Conservation (phyloP, 2,888 invertebrate species). For the Drosophila subsilvestris region DNA sequence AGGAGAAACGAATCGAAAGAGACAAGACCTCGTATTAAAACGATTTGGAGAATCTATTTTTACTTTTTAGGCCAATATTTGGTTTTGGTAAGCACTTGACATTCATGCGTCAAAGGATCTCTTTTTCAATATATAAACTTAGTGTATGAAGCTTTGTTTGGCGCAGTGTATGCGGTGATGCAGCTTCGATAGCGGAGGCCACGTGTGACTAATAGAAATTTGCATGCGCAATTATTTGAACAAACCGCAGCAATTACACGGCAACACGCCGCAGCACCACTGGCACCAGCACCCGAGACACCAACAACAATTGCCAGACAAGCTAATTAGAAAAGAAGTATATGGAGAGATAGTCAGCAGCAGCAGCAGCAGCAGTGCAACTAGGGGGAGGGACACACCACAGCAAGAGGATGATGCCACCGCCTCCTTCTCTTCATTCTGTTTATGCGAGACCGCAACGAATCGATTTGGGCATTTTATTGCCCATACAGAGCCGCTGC, state of each 20-base stretch:
- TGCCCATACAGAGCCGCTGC: slow-evolving; percentile 54
- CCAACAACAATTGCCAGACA: slow-evolving; percentile 49
- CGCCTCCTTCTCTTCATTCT: slow-evolving; percentile 1
- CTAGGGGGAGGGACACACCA: slow-evolving; percentile 16
- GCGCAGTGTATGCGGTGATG: slow-evolving; percentile 25
- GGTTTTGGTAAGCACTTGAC: too few species aligned
- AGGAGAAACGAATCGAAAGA: background rate
- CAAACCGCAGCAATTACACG: slow-evolving; percentile 77
- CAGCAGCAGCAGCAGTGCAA: slow-evolving; percentile 6
- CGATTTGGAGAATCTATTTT: too few species aligned
- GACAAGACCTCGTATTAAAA: background rate
- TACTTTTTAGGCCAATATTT: background rate
- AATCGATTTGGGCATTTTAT: slow-evolving; percentile 82
- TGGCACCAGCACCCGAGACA: slow-evolving; percentile 32
- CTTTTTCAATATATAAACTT: background rate
- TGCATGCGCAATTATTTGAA: slow-evolving; percentile 80
- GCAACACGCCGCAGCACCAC: slow-evolving; percentile 62
- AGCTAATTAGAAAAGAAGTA: slow-evolving; percentile 70
- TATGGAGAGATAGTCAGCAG: slow-evolving; percentile 10
- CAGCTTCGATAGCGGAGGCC: slow-evolving; percentile 33
- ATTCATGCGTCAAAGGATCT: too few species aligned
- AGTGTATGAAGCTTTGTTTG: too few species aligned
- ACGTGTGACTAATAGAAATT: slow-evolving; percentile 74
- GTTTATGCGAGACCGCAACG: slow-evolving; percentile 58
- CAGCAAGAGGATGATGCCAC: slow-evolving; percentile 16